These are phyloP conservation scores for Typhlichthys subterraneus DNA, from an alignment of 2,797 vertebrate species.

Conservation along the genomic window DNA sequence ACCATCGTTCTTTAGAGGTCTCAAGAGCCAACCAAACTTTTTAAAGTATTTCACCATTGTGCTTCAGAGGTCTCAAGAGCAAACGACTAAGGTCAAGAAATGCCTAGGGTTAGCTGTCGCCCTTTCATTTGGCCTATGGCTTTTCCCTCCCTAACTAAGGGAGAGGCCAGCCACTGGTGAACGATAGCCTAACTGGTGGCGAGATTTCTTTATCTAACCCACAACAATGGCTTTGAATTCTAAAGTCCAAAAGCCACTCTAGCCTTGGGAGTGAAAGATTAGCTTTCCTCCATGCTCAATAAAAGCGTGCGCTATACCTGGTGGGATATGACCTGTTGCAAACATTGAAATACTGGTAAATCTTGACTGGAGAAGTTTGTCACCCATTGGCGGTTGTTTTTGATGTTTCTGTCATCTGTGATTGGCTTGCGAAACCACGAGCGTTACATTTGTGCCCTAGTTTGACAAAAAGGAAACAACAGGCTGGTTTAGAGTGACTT, in stretches of 20 bases:
- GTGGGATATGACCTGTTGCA: neutral
- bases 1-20: too few relatives aligned
- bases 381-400: too few relatives aligned
- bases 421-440: neutral
- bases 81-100: slow-evolving; percentile 10
- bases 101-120: neutral
- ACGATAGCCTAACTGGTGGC: too few relatives aligned
- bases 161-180: neutral
- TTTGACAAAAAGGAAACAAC: neutral
- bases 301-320: neutral
- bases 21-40: too few relatives aligned
- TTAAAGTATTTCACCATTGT: too few relatives aligned
- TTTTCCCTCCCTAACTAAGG: neutral
- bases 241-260: neutral
- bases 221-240: neutral
- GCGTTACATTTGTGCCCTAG: neutral
- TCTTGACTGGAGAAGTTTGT: too few relatives aligned
- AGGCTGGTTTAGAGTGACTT: neutral
- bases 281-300: neutral
- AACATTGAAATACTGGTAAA: neutral
- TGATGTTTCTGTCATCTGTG: too few relatives aligned
- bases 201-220: too few relatives aligned
- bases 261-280: neutral
- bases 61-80: neutral
- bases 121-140: neutral